Base-by-base conservation (phyloP, 2,888 invertebrate species). In the Apodemia hepburni region DNA sequence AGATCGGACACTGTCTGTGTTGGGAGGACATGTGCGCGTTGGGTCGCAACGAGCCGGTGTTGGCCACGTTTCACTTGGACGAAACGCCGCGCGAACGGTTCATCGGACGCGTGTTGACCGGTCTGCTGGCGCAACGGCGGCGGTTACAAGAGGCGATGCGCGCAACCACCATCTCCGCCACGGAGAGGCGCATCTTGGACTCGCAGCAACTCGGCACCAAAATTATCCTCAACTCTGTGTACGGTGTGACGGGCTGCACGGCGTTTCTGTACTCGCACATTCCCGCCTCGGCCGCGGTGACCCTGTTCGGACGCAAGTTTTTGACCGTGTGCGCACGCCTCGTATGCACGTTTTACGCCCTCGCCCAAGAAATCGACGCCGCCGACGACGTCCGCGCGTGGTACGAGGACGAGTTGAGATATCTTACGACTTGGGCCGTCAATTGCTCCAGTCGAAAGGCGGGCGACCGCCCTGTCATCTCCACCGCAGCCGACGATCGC, bases 41-140 rank as follows among this genome's bases (percentile, higher is more conserved):
- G 59, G 59, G 38, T 33, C 33, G 59, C 59, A 18, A 42, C 42
- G 59, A 59, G 38, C 42, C 59, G 35, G 59, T 59, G 38, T 38
- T 59, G 59, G 59, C 59, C 59, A 59, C 59, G 17, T 59, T 59
- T 59, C 59, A 59, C 38, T 59, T 38, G 59, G 59, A 59, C 59
- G 58, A 58, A 58, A 58, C 58, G 58, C 59, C 35, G 17, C 59
- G 59, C 9, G 59, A 35, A 38, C 59, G 59, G 33, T 59, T 59
- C 59, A 59, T 59, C 2, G 59, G 59, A 38, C 59, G 59, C 59
- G 38, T 38, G 59, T 17, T 59, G 22, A 38, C 59, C 59, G 59
- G 59, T 35, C 18, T 59, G 38, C 59, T 59, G 35, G 59, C 17
- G 11, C 35, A 59, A 42, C 59, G 59, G 35, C 38, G 59, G 42